Evolutionary conservation across 1,140 invertebrate genomes (phyloP), one percentile per base, ranked within the genome.

Genomic region (Dendroctonus valens): DNA sequence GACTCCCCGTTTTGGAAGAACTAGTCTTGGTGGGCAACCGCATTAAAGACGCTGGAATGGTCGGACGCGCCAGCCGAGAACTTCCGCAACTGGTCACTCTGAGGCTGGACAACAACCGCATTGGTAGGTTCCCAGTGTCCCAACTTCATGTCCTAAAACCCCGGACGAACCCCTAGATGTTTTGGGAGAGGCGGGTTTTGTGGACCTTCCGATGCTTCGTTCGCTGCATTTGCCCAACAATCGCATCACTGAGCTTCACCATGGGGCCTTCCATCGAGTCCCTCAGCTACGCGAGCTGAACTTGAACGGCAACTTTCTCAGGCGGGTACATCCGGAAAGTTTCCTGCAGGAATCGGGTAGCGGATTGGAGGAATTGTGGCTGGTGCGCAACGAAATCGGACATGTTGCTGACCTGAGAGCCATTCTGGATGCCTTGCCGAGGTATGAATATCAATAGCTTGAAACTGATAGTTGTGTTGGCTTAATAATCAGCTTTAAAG

Each of bases 261-360:
- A 88, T 68, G 90, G 90, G 5, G 88, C 91, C 6, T 92, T 94
- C 73, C 85, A 92, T 73, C 82, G 88, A 69, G 84, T 93, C 0
- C 91, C 91, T 0, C 80, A 82, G 39, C 77, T 95, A 48, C 85
- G 86, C 70, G 84, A 84, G 0, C 78, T 94, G 2, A 88, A 93
- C 74, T 79, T 95, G 59, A 91, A 89, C 76, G 84, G 88, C 63
- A 95, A 95, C 78, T 79, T 84, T 12, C 84, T 95, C n/a, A 82
- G 85, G 26, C 82, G 87, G 60, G 85, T 94, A 39, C 89, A 93
- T 73, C 89, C 90, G 0, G 89, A 92, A 72, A 89, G 91, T 65
- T 90, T 93, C 77, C 79, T 90, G 2, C 89, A 91, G 67, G 81
- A 86, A 48, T 86, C 85, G 0, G 85, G 84, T 6, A 89, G 84